A percentile compares a stretch with the other conserved stretches of the same genome.
Evolutionary conservation across 1,140 invertebrate species (phyloP).

Genomic region (Drosophila sucinea): DNA sequence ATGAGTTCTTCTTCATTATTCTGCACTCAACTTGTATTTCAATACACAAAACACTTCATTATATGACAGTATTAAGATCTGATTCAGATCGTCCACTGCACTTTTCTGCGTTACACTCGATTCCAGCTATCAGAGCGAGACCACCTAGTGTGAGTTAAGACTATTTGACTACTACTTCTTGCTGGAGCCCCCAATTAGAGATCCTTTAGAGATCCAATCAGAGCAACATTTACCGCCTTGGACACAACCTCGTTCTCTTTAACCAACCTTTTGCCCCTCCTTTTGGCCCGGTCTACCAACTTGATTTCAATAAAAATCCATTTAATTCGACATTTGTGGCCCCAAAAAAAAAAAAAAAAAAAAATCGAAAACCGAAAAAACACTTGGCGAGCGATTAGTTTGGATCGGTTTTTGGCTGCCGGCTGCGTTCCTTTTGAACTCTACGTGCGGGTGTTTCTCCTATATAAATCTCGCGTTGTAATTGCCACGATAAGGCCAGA

Average conservation of each 20-base stretch:
- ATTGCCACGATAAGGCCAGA: constrained; percentile 70
- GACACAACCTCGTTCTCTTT: constrained; percentile 20
- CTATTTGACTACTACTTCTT: constrained; percentile 46
- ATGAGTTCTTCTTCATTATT: too few relatives aligned
- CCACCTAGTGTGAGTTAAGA: constrained; percentile 46
- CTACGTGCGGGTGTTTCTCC: constrained; percentile 60
- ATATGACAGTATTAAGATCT: too few relatives aligned
- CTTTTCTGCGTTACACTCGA: too few relatives aligned
- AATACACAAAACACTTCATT: too few relatives aligned
- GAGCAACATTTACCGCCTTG: constrained; percentile 42
- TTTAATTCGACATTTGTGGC: constrained; percentile 80
- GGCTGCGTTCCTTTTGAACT: constrained; percentile 70
- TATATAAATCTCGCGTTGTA: constrained; percentile 78
- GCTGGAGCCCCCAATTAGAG: constrained; percentile 64
- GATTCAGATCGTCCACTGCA: too few relatives aligned
- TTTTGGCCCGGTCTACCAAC: constrained; percentile 17
- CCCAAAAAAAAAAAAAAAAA: constrained; percentile 46
- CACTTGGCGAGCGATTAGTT: constrained; percentile 74
- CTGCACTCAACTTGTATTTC: too few relatives aligned
- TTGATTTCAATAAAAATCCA: constrained; percentile 81
- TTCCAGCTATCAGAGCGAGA: constrained; percentile 11
- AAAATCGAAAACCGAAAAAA: constrained; percentile 39
- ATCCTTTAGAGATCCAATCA: constrained; percentile 67
- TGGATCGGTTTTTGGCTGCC: constrained; percentile 65
- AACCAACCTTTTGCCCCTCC: background rate